Conservation (phyloP, 2,888 invertebrate genomes). For the Erebia epiphron region DNA sequence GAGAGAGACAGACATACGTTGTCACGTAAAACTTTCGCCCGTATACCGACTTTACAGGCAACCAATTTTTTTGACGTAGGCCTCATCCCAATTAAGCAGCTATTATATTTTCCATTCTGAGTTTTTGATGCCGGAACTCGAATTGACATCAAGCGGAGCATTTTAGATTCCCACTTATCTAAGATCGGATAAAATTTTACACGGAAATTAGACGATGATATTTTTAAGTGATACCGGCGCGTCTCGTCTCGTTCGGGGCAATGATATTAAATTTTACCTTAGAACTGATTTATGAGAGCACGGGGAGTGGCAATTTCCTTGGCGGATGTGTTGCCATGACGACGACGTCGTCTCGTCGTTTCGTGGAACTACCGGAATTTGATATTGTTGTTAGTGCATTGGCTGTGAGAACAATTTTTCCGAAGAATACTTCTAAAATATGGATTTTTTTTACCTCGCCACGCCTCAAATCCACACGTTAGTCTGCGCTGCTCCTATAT, state of each 20-base stretch:
- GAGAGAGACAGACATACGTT: no score
- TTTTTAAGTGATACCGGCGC: slow-evolving; percentile 27
- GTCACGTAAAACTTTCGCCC: no score
- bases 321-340: slow-evolving; percentile 64
- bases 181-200: slow-evolving; percentile 11
- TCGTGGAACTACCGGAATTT: slow-evolving; percentile 13
- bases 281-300: slow-evolving; percentile 67
- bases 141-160: slow-evolving; percentile 24
- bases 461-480: no score
- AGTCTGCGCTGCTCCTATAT: no score
- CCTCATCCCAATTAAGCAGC: background rate
- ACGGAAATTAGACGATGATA: slow-evolving; percentile 29
- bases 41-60: no score
- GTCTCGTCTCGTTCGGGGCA: slow-evolving; percentile 28
- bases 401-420: background rate
- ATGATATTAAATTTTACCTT: slow-evolving; percentile 70
- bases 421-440: background rate
- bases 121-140: slow-evolving; percentile 14
- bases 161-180: slow-evolving; percentile 14
- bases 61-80: no score
- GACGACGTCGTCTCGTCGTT: slow-evolving; percentile 39
- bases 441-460: background rate
- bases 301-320: slow-evolving; percentile 71
- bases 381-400: slow-evolving; percentile 9
- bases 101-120: slow-evolving; percentile 6